Conservation (phyloP, 2,113 vertebrate species). For the Pterophyllum scalare region DNA sequence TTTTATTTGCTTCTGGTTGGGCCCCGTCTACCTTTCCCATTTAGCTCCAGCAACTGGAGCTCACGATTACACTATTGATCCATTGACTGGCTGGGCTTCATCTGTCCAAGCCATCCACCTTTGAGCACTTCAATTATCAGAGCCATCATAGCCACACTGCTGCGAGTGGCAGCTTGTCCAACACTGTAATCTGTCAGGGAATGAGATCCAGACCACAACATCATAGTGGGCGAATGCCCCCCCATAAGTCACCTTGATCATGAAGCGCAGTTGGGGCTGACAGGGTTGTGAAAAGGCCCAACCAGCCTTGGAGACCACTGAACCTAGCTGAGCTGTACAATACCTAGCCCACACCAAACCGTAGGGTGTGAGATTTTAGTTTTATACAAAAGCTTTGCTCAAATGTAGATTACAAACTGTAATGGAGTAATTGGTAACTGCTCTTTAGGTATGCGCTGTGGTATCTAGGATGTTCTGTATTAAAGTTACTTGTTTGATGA, state of each 20-base stretch:
- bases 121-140: slow-evolving; percentile 83
- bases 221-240: slow-evolving; percentile 55
- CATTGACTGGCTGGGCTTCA: slow-evolving; percentile 75
- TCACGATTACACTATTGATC: slow-evolving; percentile 78
- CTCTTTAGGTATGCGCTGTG: neutral
- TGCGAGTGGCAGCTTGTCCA: slow-evolving; percentile 78
- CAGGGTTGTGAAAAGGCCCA: slow-evolving; percentile 57
- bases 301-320: slow-evolving; percentile 52
- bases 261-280: slow-evolving; percentile 57
- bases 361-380: neutral
- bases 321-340: slow-evolving; percentile 39
- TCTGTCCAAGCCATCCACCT: slow-evolving; percentile 75
- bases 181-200: slow-evolving; percentile 79
- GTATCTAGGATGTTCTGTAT: neutral
- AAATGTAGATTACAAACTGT: neutral
- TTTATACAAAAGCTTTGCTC: neutral
- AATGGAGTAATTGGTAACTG: slow-evolving; percentile 1
- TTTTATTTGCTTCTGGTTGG: slow-evolving; percentile 24
- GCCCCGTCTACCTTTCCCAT: slow-evolving; percentile 57
- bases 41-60: slow-evolving; percentile 73
- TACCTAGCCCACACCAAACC: slow-evolving; percentile 9
- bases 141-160: slow-evolving; percentile 73
- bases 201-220: slow-evolving; percentile 65
- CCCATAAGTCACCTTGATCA: slow-evolving; percentile 81
- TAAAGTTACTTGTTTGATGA: neutral